phyloP scores from a whole-genome alignment of 2,797 vertebrate genomes.

The Trichosurus vulpecula region DNA sequence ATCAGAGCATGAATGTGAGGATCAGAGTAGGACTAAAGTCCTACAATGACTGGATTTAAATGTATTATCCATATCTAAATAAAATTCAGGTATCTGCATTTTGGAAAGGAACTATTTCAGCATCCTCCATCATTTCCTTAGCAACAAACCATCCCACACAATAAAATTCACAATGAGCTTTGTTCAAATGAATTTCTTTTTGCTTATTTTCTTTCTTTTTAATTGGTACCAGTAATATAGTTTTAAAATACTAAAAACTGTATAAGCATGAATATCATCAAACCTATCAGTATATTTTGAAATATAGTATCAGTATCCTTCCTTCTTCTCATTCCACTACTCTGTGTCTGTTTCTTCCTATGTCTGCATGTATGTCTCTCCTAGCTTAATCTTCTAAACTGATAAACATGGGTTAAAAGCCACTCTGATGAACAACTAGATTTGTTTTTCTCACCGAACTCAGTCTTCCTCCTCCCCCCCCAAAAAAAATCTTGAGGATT shows the following conservation, averaged over 20 bases:
- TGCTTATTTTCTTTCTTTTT: constrained; percentile 14
- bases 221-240: neutral
- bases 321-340: neutral
- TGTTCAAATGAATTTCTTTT: constrained; percentile 56
- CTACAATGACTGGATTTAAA: neutral
- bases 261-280: neutral
- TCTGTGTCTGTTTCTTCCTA: constrained; percentile 22
- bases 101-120: neutral
- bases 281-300: neutral
- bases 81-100: neutral
- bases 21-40: neutral
- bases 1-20: neutral
- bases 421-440: neutral
- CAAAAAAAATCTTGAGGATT: neutral
- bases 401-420: constrained; percentile 14
- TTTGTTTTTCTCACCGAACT: constrained; percentile 49
- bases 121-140: neutral
- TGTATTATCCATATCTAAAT: neutral
- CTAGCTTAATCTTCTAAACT: neutral
- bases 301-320: neutral
- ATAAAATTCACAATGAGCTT: constrained; percentile 17
- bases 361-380: neutral
- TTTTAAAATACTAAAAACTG: constrained; percentile 42
- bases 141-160: neutral
- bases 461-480: neutral